Base-by-base conservation (phyloP, 2,888 invertebrate genomes). In the Aphrophora alni region DNA sequence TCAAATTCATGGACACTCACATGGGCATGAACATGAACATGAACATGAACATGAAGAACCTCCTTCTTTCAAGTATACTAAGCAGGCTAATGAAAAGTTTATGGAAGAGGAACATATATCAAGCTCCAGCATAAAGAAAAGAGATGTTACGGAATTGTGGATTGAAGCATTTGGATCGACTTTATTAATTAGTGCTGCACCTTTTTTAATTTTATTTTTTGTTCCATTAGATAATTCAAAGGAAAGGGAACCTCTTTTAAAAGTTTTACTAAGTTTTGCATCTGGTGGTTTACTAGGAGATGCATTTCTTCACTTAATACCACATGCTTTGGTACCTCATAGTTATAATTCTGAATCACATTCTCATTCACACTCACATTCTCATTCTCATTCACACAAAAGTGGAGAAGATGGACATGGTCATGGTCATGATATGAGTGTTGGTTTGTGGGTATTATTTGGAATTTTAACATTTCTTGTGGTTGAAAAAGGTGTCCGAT, bases 301-400 rank as follows among this genome's bases (percentile, higher is more conserved):
- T 90, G 99, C 99, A 0, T 99, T 99, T 88, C 91, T 99, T 7
- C 99, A 99, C 89, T 90, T 99, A 83, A 99, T 99, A 87, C 99
- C 99, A 0, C 99, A 99, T 89, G 98, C 99, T 73, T 91, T 94
- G 33, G 90, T 90, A 84, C 92, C 93, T 0, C 90, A 90, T 75
- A 84, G 85, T 14, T 87, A 88, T 79, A 82, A 83, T 3, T 87
- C 87, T 76, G 86, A 88, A 83, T 82, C 81, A 24, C 87, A 88
- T 81, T 85, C 87, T 0, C 89, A 90, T 84, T 88, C 89, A 26
- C 91, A 92, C 84, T 88, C 89, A 14, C 92, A 95, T 86, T 87
- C 89, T 0, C 92, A 93, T 85, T 86, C 85, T 25, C 87, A 89
- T 77, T 87, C 86, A 68, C 90, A 89, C 38, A 88, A 85, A n/a